A percentile compares a stretch with the other conserved stretches of the same genome.
Evolutionary conservation across 2,888 invertebrate species (phyloP).

Genomic region (Phorcus lineatus): DNA sequence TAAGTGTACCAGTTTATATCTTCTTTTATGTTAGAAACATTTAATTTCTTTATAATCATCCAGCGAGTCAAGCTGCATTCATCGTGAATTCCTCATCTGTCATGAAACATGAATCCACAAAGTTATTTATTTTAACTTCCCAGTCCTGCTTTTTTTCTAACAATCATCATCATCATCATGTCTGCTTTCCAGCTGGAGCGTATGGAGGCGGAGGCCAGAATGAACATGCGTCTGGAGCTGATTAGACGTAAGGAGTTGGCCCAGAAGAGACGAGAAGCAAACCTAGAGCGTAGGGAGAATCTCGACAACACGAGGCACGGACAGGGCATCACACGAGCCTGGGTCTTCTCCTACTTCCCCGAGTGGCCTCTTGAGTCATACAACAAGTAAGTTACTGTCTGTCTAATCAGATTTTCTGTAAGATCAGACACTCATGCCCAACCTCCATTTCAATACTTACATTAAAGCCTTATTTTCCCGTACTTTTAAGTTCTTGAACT

Average conservation of each 20-base stretch:
- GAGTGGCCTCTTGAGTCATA: constrained; percentile 70
- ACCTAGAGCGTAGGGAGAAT: constrained; percentile 60
- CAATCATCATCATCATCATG: too few species aligned
- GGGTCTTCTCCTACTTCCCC: constrained; percentile 71
- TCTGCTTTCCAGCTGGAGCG: constrained; percentile 49
- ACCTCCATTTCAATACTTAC: background rate
- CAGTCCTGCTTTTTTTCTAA: too few species aligned
- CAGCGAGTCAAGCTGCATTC: too few species aligned
- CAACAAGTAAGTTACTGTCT: constrained; percentile 55
- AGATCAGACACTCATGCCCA: background rate
- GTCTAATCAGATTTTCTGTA: background rate
- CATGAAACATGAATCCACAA: too few species aligned
- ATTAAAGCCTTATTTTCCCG: too few species aligned
- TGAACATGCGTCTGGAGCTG: constrained; percentile 58
- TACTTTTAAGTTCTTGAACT: too few species aligned
- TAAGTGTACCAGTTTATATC: too few species aligned
- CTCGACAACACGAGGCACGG: constrained; percentile 59
- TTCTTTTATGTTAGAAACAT: too few species aligned
- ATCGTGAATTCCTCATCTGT: too few species aligned
- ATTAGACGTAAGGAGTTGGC: constrained; percentile 54
- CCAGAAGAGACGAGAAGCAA: constrained; percentile 60
- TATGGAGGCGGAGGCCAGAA: constrained; percentile 61
- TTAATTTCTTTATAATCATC: too few species aligned
- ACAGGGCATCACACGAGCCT: constrained; percentile 68
- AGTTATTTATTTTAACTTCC: too few species aligned